Evolutionary conservation across 2,113 vertebrate genomes (phyloP).

Genomic region (Propithecus coquereli): DNA sequence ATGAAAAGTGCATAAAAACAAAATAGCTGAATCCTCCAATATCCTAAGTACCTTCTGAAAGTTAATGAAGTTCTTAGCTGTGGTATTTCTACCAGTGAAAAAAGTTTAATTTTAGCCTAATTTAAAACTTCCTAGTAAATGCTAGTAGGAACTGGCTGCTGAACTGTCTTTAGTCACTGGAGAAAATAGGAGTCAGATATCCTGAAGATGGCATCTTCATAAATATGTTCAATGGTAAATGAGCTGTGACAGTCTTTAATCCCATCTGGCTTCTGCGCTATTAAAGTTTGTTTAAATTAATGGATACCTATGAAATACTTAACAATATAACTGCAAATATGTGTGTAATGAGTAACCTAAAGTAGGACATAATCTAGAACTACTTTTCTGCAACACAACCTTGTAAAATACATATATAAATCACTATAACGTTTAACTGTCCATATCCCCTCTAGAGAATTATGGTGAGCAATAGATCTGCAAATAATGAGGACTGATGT

Average conservation of each 20-base stretch:
- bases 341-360: conserved; percentile 66
- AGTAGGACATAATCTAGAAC: conserved; percentile 68
- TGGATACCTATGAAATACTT: conserved; percentile 62
- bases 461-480: conserved; percentile 69
- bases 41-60: conserved; percentile 66
- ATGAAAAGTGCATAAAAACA: conserved; percentile 68
- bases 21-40: conserved; percentile 60
- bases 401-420: conserved; percentile 75
- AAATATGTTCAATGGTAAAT: conserved; percentile 29
- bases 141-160: conserved; percentile 63
- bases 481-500: conserved; percentile 60
- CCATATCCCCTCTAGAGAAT: conserved; percentile 71
- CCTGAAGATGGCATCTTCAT: conserved; percentile 33
- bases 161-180: conserved; percentile 73
- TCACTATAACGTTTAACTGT: conserved; percentile 66
- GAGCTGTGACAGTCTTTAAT: conserved; percentile 42
- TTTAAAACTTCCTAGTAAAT: conserved; percentile 58
- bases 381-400: conserved; percentile 76
- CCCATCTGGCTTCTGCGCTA: conserved; percentile 55
- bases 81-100: conserved; percentile 67
- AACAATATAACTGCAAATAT: conserved; percentile 64
- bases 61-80: conserved; percentile 57
- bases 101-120: conserved; percentile 49
- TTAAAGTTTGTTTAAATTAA: conserved; percentile 74
- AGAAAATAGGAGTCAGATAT: conserved; percentile 61